Evolutionary conservation across 2,797 vertebrate species (phyloP), one percentile per base, ranked within the genome.

Genomic region (Dallia pectoralis): DNA sequence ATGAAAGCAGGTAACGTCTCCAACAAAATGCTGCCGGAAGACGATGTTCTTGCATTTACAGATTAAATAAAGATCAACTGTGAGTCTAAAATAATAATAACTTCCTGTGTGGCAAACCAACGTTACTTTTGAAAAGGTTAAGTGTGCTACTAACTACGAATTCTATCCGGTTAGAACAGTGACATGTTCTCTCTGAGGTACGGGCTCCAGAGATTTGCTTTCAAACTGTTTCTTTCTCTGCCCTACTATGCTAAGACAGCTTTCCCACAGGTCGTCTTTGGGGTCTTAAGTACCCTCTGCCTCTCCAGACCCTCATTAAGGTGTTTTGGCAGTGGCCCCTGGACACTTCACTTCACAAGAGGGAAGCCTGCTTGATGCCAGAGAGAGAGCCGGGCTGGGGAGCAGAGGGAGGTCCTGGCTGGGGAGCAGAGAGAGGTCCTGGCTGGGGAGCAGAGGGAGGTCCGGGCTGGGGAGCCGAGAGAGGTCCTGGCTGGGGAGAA

Each of bases 271-370:
- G 77, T 78, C 76, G 68, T 82, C 78, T 77, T 82, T 85, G 85
- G 77, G 72, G 65, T 76, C 81, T 91, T 84, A 82, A 92, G 89
- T 86, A 89, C 90, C 73, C 88, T 92, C 80, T 74, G 76, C 74
- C 69, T 86, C 88, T 79, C 83, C 44, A 40, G 83, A 77, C 88
- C 84, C 89, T 92, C 87, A 90, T 92, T 92, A 91, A 74, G 82
- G 82, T 76, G 75, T 77, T 27, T 76, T 81, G 70, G 80, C 78
- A 79, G 62, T 77, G 79, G 81, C 16, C 71, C 77, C 77, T 59
- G 25, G 79, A 80, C 80, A 82, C 86, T 88, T 85, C 76, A 82
- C 74, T 78, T 65, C 70, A 73, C 69, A 80, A 67, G 68, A 74
- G 56, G 64, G 29, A 30, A 62, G 67, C 32, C 18, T 74, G 70